Evolutionary conservation across 2,113 vertebrate species (phyloP).

Genomic region (Anguilla japonica): DNA sequence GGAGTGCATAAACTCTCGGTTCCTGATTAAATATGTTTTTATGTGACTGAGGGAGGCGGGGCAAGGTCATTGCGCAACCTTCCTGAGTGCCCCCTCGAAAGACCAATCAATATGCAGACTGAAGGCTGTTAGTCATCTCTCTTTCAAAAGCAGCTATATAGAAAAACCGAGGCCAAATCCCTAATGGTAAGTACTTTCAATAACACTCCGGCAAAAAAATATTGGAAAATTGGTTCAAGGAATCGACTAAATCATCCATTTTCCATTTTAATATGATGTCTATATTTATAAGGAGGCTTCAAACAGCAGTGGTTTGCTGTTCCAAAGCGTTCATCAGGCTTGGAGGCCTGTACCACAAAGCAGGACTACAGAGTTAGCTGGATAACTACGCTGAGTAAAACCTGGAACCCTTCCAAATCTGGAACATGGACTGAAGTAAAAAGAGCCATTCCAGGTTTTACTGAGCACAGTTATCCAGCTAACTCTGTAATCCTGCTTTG

Average conservation of each 20-base stretch:
- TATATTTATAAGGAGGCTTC: not conserved
- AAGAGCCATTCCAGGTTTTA: too few relatives aligned
- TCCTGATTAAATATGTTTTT: not conserved
- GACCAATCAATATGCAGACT: not conserved
- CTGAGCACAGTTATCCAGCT: too few relatives aligned
- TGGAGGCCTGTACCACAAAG: too few relatives aligned
- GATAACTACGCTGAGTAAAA: too few relatives aligned
- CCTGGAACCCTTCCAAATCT: too few relatives aligned
- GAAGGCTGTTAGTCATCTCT: not conserved
- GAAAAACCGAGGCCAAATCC: too few relatives aligned
- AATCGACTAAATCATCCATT: not conserved
- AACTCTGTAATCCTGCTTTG: too few relatives aligned
- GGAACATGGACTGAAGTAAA: too few relatives aligned
- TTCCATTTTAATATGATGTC: not conserved
- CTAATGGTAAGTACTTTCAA: not conserved
- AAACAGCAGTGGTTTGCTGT: not conserved
- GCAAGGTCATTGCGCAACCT: not conserved
- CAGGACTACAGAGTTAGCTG: too few relatives aligned
- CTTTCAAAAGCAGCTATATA: too few relatives aligned
- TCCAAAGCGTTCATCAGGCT: too few relatives aligned
- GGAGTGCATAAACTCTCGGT: not conserved
- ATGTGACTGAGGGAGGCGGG: not conserved
- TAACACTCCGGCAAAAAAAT: not conserved
- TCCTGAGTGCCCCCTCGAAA: not conserved
- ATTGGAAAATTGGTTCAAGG: not conserved